phyloP scores from a whole-genome alignment of 2,888 invertebrate species.

The Cataglyphis rosenhaueri region DNA sequence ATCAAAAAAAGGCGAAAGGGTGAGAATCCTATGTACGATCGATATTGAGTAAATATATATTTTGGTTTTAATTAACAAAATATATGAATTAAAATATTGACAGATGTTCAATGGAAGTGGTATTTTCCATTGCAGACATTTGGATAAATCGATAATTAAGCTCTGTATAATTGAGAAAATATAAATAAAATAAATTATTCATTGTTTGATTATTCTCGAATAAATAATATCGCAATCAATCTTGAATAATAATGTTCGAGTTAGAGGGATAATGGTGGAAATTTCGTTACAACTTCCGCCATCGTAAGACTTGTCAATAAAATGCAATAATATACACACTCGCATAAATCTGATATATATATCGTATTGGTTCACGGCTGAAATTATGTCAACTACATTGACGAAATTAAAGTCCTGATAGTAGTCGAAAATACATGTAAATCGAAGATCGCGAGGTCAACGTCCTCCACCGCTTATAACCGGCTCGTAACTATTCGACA shows the following conservation, averaged over 20 bases:
- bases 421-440: conserved; percentile 21
- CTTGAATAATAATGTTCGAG: neutral
- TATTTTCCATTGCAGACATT: neutral
- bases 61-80: neutral
- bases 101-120: neutral
- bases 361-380: conserved; percentile 2
- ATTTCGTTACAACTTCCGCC: neutral
- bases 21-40: neutral
- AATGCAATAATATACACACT: too few relatives aligned
- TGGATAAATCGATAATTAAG: neutral
- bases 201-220: neutral
- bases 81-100: conserved; percentile 20
- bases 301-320: neutral
- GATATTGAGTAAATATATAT: neutral
- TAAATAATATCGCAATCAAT: neutral
- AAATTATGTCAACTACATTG: conserved; percentile 15
- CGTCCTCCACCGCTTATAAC: conserved; percentile 30
- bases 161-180: neutral
- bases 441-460: conserved; percentile 22
- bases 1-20: neutral
- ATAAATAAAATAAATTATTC: neutral
- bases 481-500: conserved; percentile 41
- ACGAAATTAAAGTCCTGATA: neutral
- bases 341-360: neutral
- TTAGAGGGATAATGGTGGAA: neutral